Evolutionary conservation across 1,140 invertebrate species (phyloP), one percentile per base, ranked within the genome.

Genomic region (Glomeris maerens): DNA sequence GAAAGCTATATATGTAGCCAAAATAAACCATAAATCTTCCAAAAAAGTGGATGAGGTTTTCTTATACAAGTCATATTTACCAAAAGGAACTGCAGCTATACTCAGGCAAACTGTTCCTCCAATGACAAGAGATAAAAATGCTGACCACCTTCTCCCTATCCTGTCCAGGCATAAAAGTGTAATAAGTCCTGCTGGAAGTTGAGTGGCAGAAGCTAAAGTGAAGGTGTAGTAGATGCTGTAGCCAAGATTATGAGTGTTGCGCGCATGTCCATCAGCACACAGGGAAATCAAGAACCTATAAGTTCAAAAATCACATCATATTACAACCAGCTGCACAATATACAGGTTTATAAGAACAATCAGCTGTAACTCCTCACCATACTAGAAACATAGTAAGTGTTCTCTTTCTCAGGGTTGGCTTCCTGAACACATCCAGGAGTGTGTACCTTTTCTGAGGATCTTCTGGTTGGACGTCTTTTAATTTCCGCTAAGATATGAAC

Each of bases 221-320:
- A 89, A 90, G 1, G 84, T 85, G 26, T 85, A 59, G 61, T 88
- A 90, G 1, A 88, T 74, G 57, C 87, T 78, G 53, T 87, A 64
- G 1, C 80, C 83, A 4, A 89, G 67, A 28, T 83, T 80, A 20
- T 82, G 80, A 1, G 87, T 83, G 57, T 86, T 86, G 59, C 85
- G 70, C 2, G 87, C 84, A 61, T 89, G 84, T 1, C 84, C 85
- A 57, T 89, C 84, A 59, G 89, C 90, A 1, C 86, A 79, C 62
- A 91, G 60, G 1, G 83, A 86, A 49, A 90, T 81, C 10, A 78
- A 74, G 81, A 90, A 87, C 77, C 77, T 78, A 53, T 10, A 52
- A 41, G 49, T 10, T 36, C 41, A 26, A 21, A 45, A 26, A 45
- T 51, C n/a, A 53, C 20, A 14, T 38, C 3, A 23, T 5, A 27